Evolutionary conservation across 2,888 invertebrate genomes (phyloP).

Genomic region (Laspeyria flexula): DNA sequence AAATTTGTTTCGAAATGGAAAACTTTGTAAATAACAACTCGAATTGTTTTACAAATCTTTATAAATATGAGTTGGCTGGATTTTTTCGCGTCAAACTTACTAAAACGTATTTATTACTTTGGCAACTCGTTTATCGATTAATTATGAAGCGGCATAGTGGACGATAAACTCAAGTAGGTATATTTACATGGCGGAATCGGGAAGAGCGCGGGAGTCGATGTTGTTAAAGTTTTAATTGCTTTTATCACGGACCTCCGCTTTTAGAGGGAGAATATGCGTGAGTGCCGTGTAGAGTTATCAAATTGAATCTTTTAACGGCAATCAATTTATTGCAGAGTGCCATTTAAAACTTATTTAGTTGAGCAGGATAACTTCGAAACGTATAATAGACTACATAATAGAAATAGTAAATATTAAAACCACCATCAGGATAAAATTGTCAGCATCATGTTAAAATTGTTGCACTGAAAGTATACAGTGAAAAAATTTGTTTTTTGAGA

Average conservation of each 20-base stretch:
- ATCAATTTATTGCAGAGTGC: slow-evolving; percentile 49
- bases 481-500: no score
- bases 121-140: slow-evolving; percentile 54
- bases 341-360: slow-evolving; percentile 44
- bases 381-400: slow-evolving; percentile 1
- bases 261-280: slow-evolving; percentile 71
- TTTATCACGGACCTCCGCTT: slow-evolving; percentile 75
- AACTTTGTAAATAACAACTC: slow-evolving; percentile 73
- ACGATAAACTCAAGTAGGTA: slow-evolving; percentile 59
- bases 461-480: no score
- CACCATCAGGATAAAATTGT: no score
- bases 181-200: slow-evolving; percentile 59
- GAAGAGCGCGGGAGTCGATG: slow-evolving; percentile 68
- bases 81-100: slow-evolving; percentile 45
- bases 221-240: slow-evolving; percentile 82
- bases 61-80: slow-evolving; percentile 48
- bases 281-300: slow-evolving; percentile 64
- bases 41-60: slow-evolving; percentile 64
- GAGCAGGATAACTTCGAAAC: slow-evolving; percentile 12
- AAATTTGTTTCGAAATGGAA: slow-evolving; percentile 78
- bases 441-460: no score
- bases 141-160: slow-evolving; percentile 47
- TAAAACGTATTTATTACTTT: slow-evolving; percentile 46
- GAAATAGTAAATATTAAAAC: no score
- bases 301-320: slow-evolving; percentile 69